phyloP scores from a whole-genome alignment of 2,113 vertebrate species.

The Bujurquina vittata region DNA sequence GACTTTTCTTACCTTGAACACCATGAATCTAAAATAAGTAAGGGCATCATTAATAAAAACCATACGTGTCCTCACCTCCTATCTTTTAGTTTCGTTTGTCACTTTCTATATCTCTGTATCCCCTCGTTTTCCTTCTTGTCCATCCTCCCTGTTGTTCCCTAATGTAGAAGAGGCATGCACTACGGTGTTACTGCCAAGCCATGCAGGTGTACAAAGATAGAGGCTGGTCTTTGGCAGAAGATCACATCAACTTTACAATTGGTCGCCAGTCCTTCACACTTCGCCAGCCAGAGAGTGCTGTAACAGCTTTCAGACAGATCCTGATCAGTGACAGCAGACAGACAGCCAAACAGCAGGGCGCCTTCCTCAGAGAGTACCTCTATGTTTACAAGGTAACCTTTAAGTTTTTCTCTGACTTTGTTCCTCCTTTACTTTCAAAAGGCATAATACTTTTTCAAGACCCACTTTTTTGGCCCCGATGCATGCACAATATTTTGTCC shows the following conservation, averaged over 20 bases:
- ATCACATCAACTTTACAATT: conserved; percentile 99
- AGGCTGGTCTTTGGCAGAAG: conserved; percentile 96
- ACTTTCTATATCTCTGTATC: neutral
- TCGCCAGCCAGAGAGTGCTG: conserved; percentile 89
- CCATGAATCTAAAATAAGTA: too few relatives aligned
- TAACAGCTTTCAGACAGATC: conserved; percentile 93
- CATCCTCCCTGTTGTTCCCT: neutral
- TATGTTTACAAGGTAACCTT: conserved; percentile 91
- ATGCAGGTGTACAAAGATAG: conserved; percentile 98
- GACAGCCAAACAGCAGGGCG: conserved; percentile 90
- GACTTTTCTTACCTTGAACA: too few relatives aligned
- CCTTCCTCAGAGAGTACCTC: conserved; percentile 96
- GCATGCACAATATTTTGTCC: neutral
- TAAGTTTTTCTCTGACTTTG: neutral
- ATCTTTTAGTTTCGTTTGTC: neutral
- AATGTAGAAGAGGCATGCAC: conserved; percentile 90
- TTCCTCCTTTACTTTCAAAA: neutral
- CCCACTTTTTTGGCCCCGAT: neutral
- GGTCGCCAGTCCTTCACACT: conserved; percentile 96
- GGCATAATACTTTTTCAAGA: neutral
- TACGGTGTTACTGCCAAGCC: conserved; percentile 97
- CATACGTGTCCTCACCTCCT: neutral
- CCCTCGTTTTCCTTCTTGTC: neutral
- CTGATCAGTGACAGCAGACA: conserved; percentile 96
- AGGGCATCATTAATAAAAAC: neutral